Evolutionary conservation across 2,888 invertebrate genomes (phyloP).

Genomic region (Tenthredo mesomela): DNA sequence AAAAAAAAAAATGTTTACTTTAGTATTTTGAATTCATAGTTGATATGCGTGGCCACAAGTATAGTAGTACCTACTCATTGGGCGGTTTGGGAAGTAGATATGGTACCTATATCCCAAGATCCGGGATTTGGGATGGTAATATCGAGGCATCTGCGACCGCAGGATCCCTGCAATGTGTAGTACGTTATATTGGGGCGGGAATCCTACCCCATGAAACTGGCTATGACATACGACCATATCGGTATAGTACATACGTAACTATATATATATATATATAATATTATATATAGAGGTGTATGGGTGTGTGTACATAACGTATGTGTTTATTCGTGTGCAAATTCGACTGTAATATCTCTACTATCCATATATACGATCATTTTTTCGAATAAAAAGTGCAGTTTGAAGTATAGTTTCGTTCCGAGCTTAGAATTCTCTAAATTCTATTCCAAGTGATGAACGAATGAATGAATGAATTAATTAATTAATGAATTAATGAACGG

Average conservation of each 20-base stretch:
- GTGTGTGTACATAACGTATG: not conserved
- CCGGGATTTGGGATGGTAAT: constrained; percentile 29
- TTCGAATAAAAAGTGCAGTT: not conserved
- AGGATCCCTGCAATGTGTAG: not conserved
- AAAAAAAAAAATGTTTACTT: too few relatives aligned
- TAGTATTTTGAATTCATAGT: not conserved
- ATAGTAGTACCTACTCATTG: not conserved
- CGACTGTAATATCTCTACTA: not conserved
- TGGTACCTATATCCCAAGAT: not conserved
- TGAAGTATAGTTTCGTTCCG: too few relatives aligned
- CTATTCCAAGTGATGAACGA: not conserved
- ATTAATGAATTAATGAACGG: not conserved
- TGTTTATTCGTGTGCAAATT: not conserved
- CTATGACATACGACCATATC: not conserved
- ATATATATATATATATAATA: not conserved
- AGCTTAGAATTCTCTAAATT: not conserved
- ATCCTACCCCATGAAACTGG: not conserved
- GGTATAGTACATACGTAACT: not conserved
- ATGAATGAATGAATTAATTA: not conserved
- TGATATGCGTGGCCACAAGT: not conserved
- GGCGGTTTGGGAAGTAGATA: not conserved
- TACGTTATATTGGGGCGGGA: not conserved
- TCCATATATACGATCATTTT: not conserved
- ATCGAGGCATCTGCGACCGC: constrained; percentile 29
- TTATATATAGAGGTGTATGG: not conserved